Conservation (phyloP, 2,113 vertebrate genomes). For the Orthonyx spaldingii region DNA sequence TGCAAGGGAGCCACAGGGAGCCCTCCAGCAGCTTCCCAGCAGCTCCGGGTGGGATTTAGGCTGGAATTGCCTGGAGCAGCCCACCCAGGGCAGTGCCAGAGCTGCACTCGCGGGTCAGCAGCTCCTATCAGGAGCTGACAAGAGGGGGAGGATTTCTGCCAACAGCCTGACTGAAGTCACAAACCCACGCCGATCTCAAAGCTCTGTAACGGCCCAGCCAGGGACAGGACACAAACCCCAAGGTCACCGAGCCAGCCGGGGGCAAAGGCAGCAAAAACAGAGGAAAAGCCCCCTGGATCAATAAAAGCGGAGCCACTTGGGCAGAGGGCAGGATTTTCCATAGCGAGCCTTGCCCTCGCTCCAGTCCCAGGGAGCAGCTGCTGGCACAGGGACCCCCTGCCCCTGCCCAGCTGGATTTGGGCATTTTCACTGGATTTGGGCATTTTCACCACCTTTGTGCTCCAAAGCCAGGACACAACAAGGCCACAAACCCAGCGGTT, state of each 20-base stretch:
- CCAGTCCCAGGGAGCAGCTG: not conserved
- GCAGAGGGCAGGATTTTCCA: not conserved
- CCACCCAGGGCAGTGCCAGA: accelerated
- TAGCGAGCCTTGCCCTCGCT: not conserved
- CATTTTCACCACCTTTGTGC: not conserved
- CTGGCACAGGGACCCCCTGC: not conserved
- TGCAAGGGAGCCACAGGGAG: too few species aligned
- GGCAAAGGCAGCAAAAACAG: not conserved
- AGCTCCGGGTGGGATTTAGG: not conserved
- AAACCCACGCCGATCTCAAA: not conserved
- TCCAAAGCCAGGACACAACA: not conserved
- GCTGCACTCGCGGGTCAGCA: not conserved
- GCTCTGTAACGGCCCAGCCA: not conserved
- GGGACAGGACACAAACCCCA: not conserved
- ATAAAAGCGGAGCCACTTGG: accelerated
- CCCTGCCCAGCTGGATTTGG: not conserved
- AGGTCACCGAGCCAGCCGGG: accelerated
- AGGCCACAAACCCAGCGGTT: not conserved
- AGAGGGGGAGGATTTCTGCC: not conserved
- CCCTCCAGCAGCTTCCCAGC: not conserved
- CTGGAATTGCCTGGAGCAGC: accelerated
- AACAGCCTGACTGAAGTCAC: accelerated
- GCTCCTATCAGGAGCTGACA: not conserved
- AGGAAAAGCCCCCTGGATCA: not conserved
- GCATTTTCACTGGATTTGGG: not conserved